Evolutionary conservation across 2,113 vertebrate genomes (phyloP).

Genomic region (Rhabdomys dilectus): DNA sequence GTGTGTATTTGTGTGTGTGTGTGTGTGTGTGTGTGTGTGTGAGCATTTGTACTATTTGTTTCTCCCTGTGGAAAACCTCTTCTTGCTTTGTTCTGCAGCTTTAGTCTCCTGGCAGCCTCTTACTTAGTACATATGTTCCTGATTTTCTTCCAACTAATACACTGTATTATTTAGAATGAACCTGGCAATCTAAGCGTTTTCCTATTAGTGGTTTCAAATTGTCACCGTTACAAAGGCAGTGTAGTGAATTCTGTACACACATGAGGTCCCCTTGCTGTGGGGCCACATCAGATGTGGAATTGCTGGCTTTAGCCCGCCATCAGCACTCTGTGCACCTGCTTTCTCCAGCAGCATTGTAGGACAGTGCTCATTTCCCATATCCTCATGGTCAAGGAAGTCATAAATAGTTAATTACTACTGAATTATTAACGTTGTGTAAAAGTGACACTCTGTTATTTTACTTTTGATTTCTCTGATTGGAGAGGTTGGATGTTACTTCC

Average conservation of each 20-base stretch:
- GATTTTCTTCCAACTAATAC: not conserved
- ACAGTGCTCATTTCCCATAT: not conserved
- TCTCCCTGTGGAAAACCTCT: not conserved
- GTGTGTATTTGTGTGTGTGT: not conserved
- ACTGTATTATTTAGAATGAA: not conserved
- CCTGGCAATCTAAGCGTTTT: not conserved
- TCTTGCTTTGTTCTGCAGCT: not conserved
- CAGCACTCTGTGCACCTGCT: not conserved
- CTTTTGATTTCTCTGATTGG: conserved; percentile 13
- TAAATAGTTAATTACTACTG: not conserved
- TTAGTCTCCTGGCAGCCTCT: not conserved
- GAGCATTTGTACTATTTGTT: not conserved
- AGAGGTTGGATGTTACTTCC: not conserved
- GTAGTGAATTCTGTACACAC: rapidly evolving
- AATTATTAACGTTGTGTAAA: conserved; percentile 9
- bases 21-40: not conserved
- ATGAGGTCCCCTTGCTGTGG: not conserved
- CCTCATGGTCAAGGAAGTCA: not conserved
- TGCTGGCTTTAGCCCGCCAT: not conserved
- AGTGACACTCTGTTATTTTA: conserved; percentile 1
- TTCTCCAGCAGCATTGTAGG: not conserved
- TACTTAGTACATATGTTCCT: not conserved
- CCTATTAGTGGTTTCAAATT: not conserved
- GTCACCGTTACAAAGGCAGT: not conserved
- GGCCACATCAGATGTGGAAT: not conserved